Conservation (phyloP, 2,888 invertebrate species). For the Gnatocerus cornutus region DNA sequence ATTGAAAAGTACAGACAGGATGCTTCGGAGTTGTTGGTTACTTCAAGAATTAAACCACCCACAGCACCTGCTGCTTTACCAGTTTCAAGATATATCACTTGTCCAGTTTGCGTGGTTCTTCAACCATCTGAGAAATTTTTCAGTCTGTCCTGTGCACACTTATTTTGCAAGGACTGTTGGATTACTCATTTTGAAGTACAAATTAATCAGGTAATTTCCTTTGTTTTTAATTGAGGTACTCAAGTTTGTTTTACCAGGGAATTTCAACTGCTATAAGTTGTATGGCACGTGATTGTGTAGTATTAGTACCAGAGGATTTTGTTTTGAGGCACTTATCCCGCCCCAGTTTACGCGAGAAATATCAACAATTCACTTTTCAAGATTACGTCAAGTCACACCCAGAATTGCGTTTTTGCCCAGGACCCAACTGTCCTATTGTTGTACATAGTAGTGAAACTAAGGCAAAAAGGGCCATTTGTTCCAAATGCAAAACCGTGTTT, state of each 20-base stretch:
- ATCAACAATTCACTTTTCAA: conserved; percentile 95
- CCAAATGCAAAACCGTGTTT: conserved; percentile 90
- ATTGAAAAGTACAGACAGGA: conserved; percentile 87
- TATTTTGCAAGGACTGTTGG: conserved; percentile 98
- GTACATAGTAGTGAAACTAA: conserved; percentile 87
- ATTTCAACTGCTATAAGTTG: conserved; percentile 92
- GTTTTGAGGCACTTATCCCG: conserved; percentile 89
- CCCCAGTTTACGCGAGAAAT: conserved; percentile 89
- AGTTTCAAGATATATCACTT: conserved; percentile 69
- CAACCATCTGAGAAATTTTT: conserved; percentile 82
- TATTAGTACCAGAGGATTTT: conserved; percentile 97
- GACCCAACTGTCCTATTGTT: conserved; percentile 94
- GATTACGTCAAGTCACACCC: conserved; percentile 97
- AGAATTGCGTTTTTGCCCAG: conserved; percentile 93
- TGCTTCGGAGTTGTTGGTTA: conserved; percentile 74
- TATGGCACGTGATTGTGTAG: conserved; percentile 96
- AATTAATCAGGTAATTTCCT: conserved; percentile 83
- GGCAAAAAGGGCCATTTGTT: conserved; percentile 92
- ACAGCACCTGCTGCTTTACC: conserved; percentile 66
- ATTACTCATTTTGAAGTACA: conserved; percentile 96
- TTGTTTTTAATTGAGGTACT: background rate
- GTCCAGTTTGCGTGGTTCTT: conserved; percentile 85
- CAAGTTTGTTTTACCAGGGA: conserved; percentile 70
- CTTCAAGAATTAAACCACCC: conserved; percentile 76
- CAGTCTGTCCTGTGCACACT: conserved; percentile 91